A percentile compares a stretch with the other conserved stretches of the same genome.
Evolutionary conservation across 2,113 vertebrate genomes (phyloP).

Genomic region (Stercorarius parasiticus): DNA sequence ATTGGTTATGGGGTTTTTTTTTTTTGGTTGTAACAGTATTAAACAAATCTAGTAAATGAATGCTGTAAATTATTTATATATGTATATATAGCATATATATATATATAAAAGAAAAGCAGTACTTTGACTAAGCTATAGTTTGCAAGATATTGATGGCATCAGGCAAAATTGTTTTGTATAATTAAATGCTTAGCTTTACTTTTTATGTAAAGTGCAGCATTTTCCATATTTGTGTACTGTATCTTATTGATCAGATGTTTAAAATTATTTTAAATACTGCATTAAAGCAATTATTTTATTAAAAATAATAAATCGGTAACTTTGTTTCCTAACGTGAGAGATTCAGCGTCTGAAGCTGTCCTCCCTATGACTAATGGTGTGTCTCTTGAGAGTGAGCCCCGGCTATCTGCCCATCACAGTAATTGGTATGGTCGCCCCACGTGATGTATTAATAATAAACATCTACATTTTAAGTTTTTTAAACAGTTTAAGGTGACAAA

Average conservation of each 20-base stretch:
- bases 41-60: slow-evolving; percentile 46
- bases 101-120: slow-evolving; percentile 56
- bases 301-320: slow-evolving; percentile 52
- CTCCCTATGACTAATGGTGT: neutral
- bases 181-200: slow-evolving; percentile 82
- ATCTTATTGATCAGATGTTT: slow-evolving; percentile 75
- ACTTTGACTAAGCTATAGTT: slow-evolving; percentile 58
- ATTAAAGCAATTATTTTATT: slow-evolving; percentile 84
- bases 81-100: slow-evolving; percentile 40
- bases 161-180: slow-evolving; percentile 73
- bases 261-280: slow-evolving; percentile 79
- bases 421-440: neutral
- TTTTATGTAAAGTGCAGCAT: slow-evolving; percentile 79
- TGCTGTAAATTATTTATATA: slow-evolving; percentile 71
- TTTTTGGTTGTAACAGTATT: slow-evolving; percentile 53
- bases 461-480: neutral
- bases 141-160: slow-evolving; percentile 52
- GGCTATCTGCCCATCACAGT: neutral
- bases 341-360: neutral
- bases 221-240: slow-evolving; percentile 73
- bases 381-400: neutral
- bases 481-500: neutral
- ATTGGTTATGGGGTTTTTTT: neutral
- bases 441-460: neutral
- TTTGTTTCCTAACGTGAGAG: neutral